Percentiles rank a stretch among this genome's conserved stretches.
Evolutionary conservation across 2,113 vertebrate genomes (phyloP).

Genomic region (Astatoreochromis straeleni): DNA sequence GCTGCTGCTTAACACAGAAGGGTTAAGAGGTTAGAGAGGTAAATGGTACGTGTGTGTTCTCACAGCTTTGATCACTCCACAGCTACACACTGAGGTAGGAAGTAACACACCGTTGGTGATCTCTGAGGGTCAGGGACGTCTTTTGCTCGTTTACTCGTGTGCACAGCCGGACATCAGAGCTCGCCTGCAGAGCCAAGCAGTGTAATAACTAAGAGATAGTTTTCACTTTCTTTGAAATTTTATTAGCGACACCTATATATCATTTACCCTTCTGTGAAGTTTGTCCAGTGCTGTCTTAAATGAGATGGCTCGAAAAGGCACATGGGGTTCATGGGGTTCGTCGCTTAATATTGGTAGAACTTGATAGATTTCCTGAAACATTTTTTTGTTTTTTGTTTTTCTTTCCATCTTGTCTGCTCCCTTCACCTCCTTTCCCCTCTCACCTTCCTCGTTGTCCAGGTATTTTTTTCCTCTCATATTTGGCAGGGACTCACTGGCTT

Average conservation of each 20-base stretch:
- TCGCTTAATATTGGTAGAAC: neutral
- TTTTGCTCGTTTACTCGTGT: constrained; percentile 35
- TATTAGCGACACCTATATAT: constrained; percentile 1
- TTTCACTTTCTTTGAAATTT: constrained; percentile 41
- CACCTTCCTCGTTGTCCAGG: neutral
- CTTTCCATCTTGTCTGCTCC: neutral
- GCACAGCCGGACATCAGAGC: constrained; percentile 34
- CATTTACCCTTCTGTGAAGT: neutral
- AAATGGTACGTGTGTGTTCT: constrained; percentile 53
- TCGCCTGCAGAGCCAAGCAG: neutral
- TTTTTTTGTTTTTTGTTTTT: neutral
- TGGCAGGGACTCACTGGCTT: neutral
- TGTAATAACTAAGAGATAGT: constrained; percentile 36
- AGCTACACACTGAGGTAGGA: constrained; percentile 45
- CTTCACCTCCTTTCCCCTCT: neutral
- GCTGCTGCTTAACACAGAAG: constrained; percentile 33
- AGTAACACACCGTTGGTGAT: constrained; percentile 52
- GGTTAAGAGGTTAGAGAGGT: constrained; percentile 47
- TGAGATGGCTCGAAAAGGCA: neutral
- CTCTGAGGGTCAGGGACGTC: constrained; percentile 33
- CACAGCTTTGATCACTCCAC: constrained; percentile 51
- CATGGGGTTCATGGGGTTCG: neutral
- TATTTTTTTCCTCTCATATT: constrained; percentile 36
- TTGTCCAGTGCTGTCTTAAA: neutral
- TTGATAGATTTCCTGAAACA: neutral